Evolutionary conservation across 2,888 invertebrate genomes (phyloP), one percentile per base, ranked within the genome.

Genomic region (Protodeltote pygarga): DNA sequence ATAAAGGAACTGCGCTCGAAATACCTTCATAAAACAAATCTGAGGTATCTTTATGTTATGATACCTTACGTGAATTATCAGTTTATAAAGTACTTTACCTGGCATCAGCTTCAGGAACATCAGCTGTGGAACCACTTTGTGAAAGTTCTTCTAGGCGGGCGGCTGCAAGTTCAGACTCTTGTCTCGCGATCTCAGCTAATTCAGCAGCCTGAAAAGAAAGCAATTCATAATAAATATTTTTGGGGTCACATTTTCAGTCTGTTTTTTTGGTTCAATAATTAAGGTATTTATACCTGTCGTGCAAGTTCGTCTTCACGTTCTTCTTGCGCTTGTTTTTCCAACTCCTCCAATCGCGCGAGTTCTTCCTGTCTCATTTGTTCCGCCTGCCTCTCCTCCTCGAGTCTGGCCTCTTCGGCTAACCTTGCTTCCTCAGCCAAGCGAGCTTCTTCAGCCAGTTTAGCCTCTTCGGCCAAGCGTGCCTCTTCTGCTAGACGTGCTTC

Each of bases 241-340:
- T n/a, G n/a, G n/a, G n/a, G n/a, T n/a, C n/a, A n/a, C n/a, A n/a
- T n/a, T n/a, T n/a, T n/a, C n/a, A n/a, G n/a, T n/a, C n/a, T n/a
- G n/a, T n/a, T n/a, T n/a, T n/a, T n/a, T n/a, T n/a, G n/a, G n/a
- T n/a, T 3, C 8, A 11, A 19, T 19, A 20, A 3, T 15, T 14
- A 5, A 9, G 25, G 9, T 15, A 3, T 11, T 13, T 8, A 8
- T 62, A 92, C 92, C 87, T 95, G 95, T 71, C 95, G 89, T 34
- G 94, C 95, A 59, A 95, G 91, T 74, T 95, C 95, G 4, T 88
- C 94, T 83, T 95, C 95, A 14, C 93, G 92, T 70, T 94, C 94
- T 71, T 94, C 94, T 72, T 94, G 93, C 0, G 94, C 94, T 68
- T 94, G 93, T 65, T 90, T 92, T 42, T 94, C 94, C 25, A 94